Base-by-base conservation (phyloP, 1,140 invertebrate species). In the Drosophila saltans region DNA sequence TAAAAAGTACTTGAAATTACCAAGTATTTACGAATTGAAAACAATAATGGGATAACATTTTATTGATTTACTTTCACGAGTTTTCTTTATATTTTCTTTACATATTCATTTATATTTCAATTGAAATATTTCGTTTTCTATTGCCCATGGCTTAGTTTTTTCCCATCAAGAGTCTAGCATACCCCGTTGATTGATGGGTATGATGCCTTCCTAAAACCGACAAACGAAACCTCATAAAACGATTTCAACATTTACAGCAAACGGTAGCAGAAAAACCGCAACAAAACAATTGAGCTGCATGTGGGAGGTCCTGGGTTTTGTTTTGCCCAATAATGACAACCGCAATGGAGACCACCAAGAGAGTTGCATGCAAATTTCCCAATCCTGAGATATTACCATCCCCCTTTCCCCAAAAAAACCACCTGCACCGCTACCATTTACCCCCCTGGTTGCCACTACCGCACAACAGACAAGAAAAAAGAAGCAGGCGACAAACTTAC, bases 401-500 rank as follows among this genome's bases (percentile, higher is more conserved):
- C 33, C 33, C 33, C 33, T 7, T 36, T 36, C 33, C 33, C 1
- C 33, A 4, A 36, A 3, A 6, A 36, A 6, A 36, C 33, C 33
- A 36, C 33, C 33, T 36, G 33, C 33, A 36, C 33, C 33, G 1
- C 33, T 7, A 7, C 33, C 33, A 36, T 36, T 5, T 36, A 36
- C 6, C 6, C 33, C 33, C 1, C 33, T 36, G 28, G 28, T 30
- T 30, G 3, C 33, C 33, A 36, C 33, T 7, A 36, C 33, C 33
- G 28, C 28, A 5, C 3, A 36, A 36, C 3, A 36, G 33, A 7
- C 3, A 36, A 24, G 6, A 11, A 61, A 75, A 68, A 60, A 52
- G 67, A 62, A 69, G 64, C 81, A 91, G 90, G 90, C 90, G 90
- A 91, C 90, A 91, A 91, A 83, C 90, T 90, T 90, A 91, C 90